A percentile compares a stretch with the other conserved stretches of the same genome.
These are phyloP conservation scores for Drosophila anceps DNA, from an alignment of 2,888 invertebrate genomes.

Conservation along the genomic window DNA sequence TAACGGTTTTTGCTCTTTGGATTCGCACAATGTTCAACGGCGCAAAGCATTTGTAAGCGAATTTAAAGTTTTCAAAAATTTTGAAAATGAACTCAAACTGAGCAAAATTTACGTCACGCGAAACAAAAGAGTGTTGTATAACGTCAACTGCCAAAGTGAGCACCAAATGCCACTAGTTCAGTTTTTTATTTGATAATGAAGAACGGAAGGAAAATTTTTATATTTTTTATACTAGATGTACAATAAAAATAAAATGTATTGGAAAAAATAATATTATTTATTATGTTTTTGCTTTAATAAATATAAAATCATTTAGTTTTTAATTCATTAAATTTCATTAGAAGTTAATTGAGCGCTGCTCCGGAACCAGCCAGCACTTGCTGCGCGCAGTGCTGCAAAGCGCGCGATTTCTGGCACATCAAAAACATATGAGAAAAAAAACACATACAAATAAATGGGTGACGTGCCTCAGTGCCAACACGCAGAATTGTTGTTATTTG, in stretches of 20 bases:
- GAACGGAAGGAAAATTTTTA: background rate
- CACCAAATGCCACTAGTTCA: background rate
- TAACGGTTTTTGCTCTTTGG: constrained; percentile 6
- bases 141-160: background rate
- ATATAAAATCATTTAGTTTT: background rate
- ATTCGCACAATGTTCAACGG: constrained; percentile 20
- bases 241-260: background rate
- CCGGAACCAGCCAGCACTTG: constrained; percentile 36
- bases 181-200: background rate
- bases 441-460: constrained; percentile 57
- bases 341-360: background rate
- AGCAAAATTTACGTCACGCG: constrained; percentile 40
- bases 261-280: background rate
- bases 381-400: constrained; percentile 36
- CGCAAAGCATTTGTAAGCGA: constrained; percentile 22
- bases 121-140: constrained; percentile 7
- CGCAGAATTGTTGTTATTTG: constrained; percentile 53
- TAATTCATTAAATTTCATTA: background rate
- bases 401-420: constrained; percentile 18
- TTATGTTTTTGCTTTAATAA: accelerated
- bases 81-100: constrained; percentile 4
- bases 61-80: constrained; percentile 3
- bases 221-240: no score
- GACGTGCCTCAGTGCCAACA: constrained; percentile 65
- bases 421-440: constrained; percentile 59